Evolutionary conservation across 1,140 invertebrate genomes (phyloP), one percentile per base, ranked within the genome.

Genomic region (Macrosteles quadrilineatus): DNA sequence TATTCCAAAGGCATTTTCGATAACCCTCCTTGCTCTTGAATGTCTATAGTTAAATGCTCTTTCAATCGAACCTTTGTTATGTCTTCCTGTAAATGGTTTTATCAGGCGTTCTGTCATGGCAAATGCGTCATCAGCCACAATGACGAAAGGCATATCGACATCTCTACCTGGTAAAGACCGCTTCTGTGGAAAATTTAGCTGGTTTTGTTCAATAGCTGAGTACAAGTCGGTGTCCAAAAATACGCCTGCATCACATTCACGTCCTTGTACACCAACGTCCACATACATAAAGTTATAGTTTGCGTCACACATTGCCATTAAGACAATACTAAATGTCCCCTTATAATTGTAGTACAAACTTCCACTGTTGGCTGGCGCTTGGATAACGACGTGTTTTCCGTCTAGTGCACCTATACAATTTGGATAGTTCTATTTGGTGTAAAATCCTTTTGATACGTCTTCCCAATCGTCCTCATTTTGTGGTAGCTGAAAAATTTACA

Each of bases 1-100:
- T 65, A 85, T 83, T n/a, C 83, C 83, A 76, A 86, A 86, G 4
- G 79, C 79, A 77, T 85, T 85, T 78, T 86, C 84, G 1, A 83
- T 77, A 23, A 82, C 77, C 69, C 78, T 76, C 21, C 81, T 71
- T 30, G 78, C 77, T 64, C 78, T 72, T 19, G 74, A 79, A 25
- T 81, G 47, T 31, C 76, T 69, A 73, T 82, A 78, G 70, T 82
- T 82, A 72, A 77, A 83, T 68, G 79, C 71, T 69, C 77, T 74
- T 68, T 80, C 66, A 68, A 71, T 71, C 43, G 74, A 72, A 27
- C 77, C 74, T 36, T 83, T 82, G 29, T 82, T 73, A 71, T 85
- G 78, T 23, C 80, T 76, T 63, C 78, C 79, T 47, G 78, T 73
- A 76, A 85, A 86, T 69, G 77, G 77, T 71, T 84, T 84, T 76